Evolutionary conservation across 2,888 invertebrate genomes (phyloP).

Genomic region (Polymixis flavicincta): DNA sequence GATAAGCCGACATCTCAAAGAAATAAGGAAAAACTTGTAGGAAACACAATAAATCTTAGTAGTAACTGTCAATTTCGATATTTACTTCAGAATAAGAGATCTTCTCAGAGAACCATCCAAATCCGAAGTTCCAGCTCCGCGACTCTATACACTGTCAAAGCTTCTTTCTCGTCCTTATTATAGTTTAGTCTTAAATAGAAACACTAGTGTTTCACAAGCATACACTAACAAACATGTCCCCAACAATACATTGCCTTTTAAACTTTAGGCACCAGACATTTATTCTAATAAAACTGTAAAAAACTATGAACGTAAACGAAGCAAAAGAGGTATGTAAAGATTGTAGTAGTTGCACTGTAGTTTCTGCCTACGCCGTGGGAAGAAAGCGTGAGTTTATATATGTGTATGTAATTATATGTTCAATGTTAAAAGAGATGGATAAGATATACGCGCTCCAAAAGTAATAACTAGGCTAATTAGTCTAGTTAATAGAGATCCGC

Average conservation of each 20-base stretch:
- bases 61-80: conserved; percentile 47
- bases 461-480: neutral
- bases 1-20: conserved; percentile 47
- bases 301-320: neutral
- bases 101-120: neutral
- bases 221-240: neutral
- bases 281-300: neutral
- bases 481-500: neutral
- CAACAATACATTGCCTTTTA: neutral
- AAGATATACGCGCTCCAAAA: neutral
- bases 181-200: neutral
- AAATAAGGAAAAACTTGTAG: conserved; percentile 66
- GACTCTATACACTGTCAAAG: neutral
- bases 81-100: neutral
- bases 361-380: neutral
- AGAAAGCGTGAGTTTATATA: neutral
- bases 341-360: neutral
- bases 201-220: neutral
- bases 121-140: neutral
- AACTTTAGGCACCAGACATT: neutral
- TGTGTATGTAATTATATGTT: neutral
- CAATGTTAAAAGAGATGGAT: neutral
- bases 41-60: conserved; percentile 77
- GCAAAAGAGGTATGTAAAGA: neutral
- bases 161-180: neutral